Conservation (phyloP, 2,113 vertebrate species). For the Arenaria interpres region DNA sequence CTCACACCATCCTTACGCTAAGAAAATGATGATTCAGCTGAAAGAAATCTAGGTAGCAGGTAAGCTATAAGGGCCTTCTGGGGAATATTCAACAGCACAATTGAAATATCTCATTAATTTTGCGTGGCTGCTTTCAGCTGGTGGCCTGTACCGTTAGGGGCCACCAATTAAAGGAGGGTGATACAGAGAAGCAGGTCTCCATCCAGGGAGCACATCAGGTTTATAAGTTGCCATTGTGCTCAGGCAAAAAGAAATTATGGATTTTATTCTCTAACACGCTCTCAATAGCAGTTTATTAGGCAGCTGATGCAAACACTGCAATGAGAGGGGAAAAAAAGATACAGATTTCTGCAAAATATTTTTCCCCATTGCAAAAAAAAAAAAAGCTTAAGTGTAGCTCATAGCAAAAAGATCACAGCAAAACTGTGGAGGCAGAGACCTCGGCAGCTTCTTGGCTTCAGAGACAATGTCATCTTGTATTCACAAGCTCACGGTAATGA, state of each 20-base stretch:
- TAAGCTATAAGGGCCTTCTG: neutral
- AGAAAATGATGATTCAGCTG: neutral
- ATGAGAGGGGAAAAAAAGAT: neutral
- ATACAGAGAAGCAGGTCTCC: neutral
- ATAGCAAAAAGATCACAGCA: neutral
- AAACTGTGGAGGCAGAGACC: neutral
- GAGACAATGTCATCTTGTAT: neutral
- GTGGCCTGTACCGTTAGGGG: neutral
- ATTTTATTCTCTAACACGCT: neutral
- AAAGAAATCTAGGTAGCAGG: neutral
- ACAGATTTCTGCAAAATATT: neutral
- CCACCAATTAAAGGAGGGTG: neutral
- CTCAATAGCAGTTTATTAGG: neutral
- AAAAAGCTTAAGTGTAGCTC: neutral
- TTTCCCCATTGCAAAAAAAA: neutral
- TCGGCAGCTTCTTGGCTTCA: neutral
- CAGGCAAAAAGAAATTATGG: neutral
- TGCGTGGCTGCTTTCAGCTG: neutral
- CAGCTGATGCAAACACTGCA: neutral
- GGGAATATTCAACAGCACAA: neutral
- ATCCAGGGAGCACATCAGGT: neutral
- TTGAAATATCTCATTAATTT: neutral
- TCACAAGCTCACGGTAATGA: neutral
- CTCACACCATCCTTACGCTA: fast-evolving
- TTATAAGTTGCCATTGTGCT: neutral